phyloP scores from a whole-genome alignment of 2,797 vertebrate genomes.

The Semotilus atromaculatus region DNA sequence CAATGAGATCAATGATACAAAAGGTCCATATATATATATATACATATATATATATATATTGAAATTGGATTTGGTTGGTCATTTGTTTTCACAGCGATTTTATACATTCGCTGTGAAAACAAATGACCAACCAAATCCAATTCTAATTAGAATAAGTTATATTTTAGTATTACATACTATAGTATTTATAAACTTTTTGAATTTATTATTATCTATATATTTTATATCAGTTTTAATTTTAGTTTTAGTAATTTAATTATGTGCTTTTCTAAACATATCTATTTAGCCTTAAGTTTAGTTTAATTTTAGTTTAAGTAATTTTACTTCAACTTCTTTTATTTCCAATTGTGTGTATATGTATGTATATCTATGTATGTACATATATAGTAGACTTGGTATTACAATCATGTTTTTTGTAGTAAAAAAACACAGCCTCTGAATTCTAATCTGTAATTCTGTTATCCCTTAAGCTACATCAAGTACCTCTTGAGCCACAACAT shows the following conservation, averaged over 20 bases:
- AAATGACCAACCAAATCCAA: not conserved
- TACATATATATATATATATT: too few relatives aligned
- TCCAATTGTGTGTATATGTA: not conserved
- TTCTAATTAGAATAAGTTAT: not conserved
- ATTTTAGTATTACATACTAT: not conserved
- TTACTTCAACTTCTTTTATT: not conserved
- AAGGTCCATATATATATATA: not conserved
- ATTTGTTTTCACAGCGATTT: too few relatives aligned
- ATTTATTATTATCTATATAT: not conserved
- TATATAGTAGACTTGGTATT: not conserved
- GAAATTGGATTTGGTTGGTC: too few relatives aligned
- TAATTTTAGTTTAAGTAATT: not conserved
- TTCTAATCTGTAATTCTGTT: not conserved
- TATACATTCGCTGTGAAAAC: not conserved
- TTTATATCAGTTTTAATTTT: not conserved
- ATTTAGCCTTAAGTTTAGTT: not conserved
- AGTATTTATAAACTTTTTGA: not conserved
- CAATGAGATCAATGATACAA: not conserved
- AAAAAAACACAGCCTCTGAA: not conserved
- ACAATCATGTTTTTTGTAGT: not conserved
- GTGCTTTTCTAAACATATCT: not conserved
- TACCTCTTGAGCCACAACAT: not conserved
- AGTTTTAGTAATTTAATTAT: not conserved
- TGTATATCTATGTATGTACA: too few relatives aligned
- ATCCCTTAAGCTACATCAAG: not conserved